phyloP scores from a whole-genome alignment of 1,140 invertebrate species.

The Achatina immaculata region DNA sequence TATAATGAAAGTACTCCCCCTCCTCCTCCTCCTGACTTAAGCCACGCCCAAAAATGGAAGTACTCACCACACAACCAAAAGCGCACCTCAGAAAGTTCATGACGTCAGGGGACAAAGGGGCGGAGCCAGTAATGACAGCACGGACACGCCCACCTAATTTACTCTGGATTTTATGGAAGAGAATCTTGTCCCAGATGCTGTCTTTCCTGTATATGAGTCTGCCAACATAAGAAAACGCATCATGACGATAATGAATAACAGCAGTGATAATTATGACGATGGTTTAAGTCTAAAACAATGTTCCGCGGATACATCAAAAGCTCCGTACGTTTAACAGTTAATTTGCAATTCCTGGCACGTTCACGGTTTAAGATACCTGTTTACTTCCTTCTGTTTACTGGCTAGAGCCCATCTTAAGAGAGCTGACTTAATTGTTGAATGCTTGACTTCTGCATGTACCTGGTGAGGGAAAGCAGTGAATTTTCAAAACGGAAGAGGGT shows the following conservation, averaged over 20 bases:
- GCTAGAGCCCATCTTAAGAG: conserved; percentile 58
- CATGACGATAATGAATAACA: no score
- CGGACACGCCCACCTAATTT: conserved; percentile 91
- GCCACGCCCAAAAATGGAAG: no score
- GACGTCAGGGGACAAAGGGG: conserved; percentile 91
- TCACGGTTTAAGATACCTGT: no score
- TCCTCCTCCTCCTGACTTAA: no score
- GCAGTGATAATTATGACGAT: no score
- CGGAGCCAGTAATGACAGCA: conserved; percentile 94
- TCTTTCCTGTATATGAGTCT: conserved; percentile 68
- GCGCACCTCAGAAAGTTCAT: conserved; percentile 94
- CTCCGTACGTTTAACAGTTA: no score
- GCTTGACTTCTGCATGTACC: conserved; percentile 54
- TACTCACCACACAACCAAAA: conserved; percentile 90
- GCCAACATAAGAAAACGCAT: conserved; percentile 84
- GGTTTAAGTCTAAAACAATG: no score
- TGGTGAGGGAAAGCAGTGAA: conserved; percentile 33
- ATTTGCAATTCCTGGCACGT: no score
- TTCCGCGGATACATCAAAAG: no score
- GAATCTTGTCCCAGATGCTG: conserved; percentile 79
- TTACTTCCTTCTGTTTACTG: conserved; percentile 56
- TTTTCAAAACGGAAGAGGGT: no score
- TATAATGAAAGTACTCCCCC: no score
- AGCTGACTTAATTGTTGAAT: conserved; percentile 53
- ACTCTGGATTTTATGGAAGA: conserved; percentile 91